Base-by-base conservation (phyloP, 2,113 vertebrate genomes). In the Vidua macroura region DNA sequence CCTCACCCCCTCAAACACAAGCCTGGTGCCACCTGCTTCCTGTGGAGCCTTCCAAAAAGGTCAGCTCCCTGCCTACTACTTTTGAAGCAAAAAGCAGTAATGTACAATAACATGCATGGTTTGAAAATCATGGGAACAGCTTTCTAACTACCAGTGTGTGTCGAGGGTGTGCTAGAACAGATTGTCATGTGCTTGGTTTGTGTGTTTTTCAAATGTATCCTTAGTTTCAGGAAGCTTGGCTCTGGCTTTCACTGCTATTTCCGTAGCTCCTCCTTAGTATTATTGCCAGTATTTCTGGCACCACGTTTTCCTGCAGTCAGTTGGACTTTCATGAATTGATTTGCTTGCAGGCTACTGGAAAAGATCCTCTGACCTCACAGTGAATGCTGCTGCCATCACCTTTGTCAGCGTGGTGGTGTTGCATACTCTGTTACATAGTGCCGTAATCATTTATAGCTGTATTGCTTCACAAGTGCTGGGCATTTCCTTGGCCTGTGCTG, bases 1-100 rank as follows among this genome's bases (percentile, higher is more conserved):
- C 7, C 15, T 51, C 15, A 33, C 1, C 5, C 17, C 19, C 28
- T 52, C n/a, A 35, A 33, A 6, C 74, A 43, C 0, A 0, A 66
- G 3, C 10, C 63, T 41, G 18, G 17, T 66, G 31, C 23, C 33
- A 15, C 12, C 10, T 35, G 19, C 11, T 62, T 58, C 2, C 3
- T 86, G 28, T 7, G 15, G 8, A 0, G 0, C 23, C 6, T 76
- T 88, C 39, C 6, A 2, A 53, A 72, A 68, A 20, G 5, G 9
- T 15, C 24, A 78, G 19, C 10, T 89, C 22, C 30, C 35, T 63
- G 17, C 39, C 52, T 39, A 3, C 12, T 43, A 3, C 22, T 68
- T 75, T 75, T 48, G 43, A 30, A 59, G 56, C 5, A 55, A 58
- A 14, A 18, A 66, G 15, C 16, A n/a, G 19, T 28, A 78, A 31